Conservation (phyloP, 2,888 invertebrate genomes). For the Scelioninae gen. 2 region DNA sequence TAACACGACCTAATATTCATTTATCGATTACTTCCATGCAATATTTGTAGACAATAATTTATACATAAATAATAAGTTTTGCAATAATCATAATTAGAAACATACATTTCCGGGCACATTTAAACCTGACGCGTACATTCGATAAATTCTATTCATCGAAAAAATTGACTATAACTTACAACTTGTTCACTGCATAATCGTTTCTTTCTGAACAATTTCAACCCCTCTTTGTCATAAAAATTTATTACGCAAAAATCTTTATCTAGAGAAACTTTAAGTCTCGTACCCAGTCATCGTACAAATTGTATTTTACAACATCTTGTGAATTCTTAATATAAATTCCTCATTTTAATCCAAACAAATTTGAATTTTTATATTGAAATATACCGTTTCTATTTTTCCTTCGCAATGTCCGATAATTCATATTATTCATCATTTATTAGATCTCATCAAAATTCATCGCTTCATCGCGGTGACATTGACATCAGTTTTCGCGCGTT, state of each 20-base stretch:
- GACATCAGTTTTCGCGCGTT: too few relatives aligned
- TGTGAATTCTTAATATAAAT: conserved; percentile 8
- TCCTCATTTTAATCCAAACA: background rate
- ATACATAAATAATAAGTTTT: too few relatives aligned
- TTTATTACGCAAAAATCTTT: conserved; percentile 12
- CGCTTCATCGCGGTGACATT: too few relatives aligned
- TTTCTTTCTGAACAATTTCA: background rate
- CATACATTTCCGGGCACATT: too few relatives aligned
- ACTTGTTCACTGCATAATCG: background rate
- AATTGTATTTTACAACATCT: conserved; percentile 7
- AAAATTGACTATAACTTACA: background rate
- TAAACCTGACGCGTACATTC: background rate
- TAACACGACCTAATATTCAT: too few relatives aligned
- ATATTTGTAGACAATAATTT: too few relatives aligned
- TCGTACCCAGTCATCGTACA: background rate
- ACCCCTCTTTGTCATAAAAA: conserved; percentile 6
- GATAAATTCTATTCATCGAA: conserved; percentile 2
- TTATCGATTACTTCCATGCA: too few relatives aligned
- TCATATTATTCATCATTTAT: too few relatives aligned
- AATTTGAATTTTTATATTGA: background rate
- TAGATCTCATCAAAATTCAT: too few relatives aligned
- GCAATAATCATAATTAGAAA: too few relatives aligned
- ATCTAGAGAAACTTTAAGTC: background rate
- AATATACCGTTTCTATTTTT: background rate
- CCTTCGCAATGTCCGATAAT: too few relatives aligned